Base-by-base conservation (phyloP, 1,140 invertebrate species). In the Hesperophylax magnus region DNA sequence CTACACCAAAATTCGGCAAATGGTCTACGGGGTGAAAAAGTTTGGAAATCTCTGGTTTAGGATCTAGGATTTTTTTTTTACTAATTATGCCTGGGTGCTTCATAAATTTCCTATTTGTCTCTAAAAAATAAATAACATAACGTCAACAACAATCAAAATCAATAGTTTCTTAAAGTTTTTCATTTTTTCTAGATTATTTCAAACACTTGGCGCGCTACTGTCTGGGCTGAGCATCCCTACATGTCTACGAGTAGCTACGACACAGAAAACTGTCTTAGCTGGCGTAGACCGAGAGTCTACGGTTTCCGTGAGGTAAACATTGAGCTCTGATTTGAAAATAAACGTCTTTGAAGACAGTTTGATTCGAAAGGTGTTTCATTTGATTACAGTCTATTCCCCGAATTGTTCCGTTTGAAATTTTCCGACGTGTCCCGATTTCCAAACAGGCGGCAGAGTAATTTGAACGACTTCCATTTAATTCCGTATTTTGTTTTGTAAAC, bases 321-420 rank as follows among this genome's bases (percentile, higher is more conserved):
- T 72, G 47, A 22, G 11, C 6, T 54, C 27, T 72, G 69, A 72
- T 72, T 54, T 72, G 47, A 54, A 72, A 72, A 72, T 72, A 72
- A 72, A 72, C 27, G 69, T 27, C n/a, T 72, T 72, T 54, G 20
- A 72, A 72, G 69, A 72, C 11, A 47, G 67, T 52, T 65, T 31
- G 47, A 54, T 72, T 54, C 17, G 47, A 72, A 67, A 67, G 69
- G 69, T 72, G 69, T 72, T 72, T 72, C 22, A 72, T 72, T 54
- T 54, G 69, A 72, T 72, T 72, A 53, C 52, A 24, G 20, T 72
- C 20, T 54, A 53, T 54, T 72, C 24, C 60, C 15, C 11, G 20
- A 22, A 18, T 47, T 47, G 39, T 47, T 47, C 39, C 39, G 39
- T 47, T 22, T 58, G 27, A 67, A 27, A 67, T 67, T 31, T 67